phyloP scores from a whole-genome alignment of 30 jellyfish, hydroid and myxozoan genomes.

The Turritopsis rubra region DNA sequence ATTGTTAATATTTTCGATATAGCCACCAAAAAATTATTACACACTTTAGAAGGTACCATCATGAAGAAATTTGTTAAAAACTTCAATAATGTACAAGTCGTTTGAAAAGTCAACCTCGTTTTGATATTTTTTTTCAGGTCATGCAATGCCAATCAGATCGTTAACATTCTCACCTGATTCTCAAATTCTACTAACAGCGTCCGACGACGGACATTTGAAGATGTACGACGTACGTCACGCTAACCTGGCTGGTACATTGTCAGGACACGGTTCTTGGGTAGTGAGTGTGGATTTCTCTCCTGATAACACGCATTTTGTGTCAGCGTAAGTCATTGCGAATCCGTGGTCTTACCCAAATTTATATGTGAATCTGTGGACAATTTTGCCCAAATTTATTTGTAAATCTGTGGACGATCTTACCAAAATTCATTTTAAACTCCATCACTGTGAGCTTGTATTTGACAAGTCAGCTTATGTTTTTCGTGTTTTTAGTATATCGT shows the following conservation, averaged over 20 bases:
- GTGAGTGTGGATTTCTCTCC: conserved; percentile 90
- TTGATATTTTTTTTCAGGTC: too few relatives aligned
- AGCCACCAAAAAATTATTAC: conserved; percentile 65
- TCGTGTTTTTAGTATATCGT: too few relatives aligned
- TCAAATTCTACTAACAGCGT: conserved; percentile 81
- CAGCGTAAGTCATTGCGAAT: conserved; percentile 73
- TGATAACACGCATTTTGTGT: conserved; percentile 87
- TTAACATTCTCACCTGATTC: conserved; percentile 94
- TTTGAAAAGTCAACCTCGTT: too few relatives aligned
- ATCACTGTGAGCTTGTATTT: too few relatives aligned
- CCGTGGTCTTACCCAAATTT: too few relatives aligned
- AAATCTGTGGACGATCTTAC: too few relatives aligned
- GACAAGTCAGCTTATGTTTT: too few relatives aligned
- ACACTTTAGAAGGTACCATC: conserved; percentile 80
- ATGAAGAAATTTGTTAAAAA: background rate
- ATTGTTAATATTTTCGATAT: conserved; percentile 86
- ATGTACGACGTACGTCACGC: conserved; percentile 97
- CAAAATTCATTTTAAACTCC: too few relatives aligned
- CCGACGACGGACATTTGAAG: conserved; percentile 95
- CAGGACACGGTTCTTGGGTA: conserved; percentile 98
- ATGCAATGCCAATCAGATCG: conserved; percentile 96
- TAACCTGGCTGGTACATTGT: conserved; percentile 74
- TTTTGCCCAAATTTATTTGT: too few relatives aligned
- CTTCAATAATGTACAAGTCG: too few relatives aligned
- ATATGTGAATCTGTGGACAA: too few relatives aligned